phyloP scores from a whole-genome alignment of 2,888 invertebrate genomes.

The Muscina levida region DNA sequence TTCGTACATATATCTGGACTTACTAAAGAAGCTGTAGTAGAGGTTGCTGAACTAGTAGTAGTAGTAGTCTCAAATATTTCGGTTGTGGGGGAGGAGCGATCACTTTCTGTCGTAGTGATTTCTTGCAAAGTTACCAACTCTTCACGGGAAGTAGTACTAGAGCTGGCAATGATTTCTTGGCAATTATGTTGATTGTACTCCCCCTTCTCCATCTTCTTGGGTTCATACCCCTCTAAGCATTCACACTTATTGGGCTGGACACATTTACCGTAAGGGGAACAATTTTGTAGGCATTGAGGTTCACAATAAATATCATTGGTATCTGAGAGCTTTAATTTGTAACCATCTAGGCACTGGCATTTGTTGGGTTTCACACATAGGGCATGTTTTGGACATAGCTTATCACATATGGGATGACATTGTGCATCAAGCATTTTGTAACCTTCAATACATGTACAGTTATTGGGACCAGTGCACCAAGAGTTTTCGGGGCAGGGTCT shows the following conservation, averaged over 20 bases:
- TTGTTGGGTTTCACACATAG: conserved; percentile 73
- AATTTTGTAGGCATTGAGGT: conserved; percentile 71
- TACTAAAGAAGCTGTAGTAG: neutral
- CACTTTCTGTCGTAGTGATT: conserved; percentile 62
- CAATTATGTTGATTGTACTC: conserved; percentile 56
- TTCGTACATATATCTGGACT: conserved; percentile 18
- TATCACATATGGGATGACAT: conserved; percentile 67
- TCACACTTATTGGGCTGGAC: conserved; percentile 75
- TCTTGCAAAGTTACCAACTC: conserved; percentile 79
- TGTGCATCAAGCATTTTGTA: conserved; percentile 60
- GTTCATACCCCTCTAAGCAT: conserved; percentile 78
- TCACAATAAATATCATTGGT: conserved; percentile 73
- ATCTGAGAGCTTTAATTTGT: conserved; percentile 73
- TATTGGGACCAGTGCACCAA: conserved; percentile 36
- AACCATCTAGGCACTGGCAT: conserved; percentile 74
- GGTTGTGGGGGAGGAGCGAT: no score
- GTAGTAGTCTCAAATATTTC: neutral
- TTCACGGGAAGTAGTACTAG: conserved; percentile 71
- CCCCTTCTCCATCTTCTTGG: conserved; percentile 66
- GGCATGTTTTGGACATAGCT: conserved; percentile 71
- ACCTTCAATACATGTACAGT: conserved; percentile 40
- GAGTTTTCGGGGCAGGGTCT: conserved; percentile 35
- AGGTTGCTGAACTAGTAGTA: neutral
- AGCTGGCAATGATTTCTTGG: conserved; percentile 74
- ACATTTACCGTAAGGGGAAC: conserved; percentile 75